These are phyloP conservation scores for Drosophila sp. DNA, from an alignment of 1,140 invertebrate genomes.

Conservation along the genomic window DNA sequence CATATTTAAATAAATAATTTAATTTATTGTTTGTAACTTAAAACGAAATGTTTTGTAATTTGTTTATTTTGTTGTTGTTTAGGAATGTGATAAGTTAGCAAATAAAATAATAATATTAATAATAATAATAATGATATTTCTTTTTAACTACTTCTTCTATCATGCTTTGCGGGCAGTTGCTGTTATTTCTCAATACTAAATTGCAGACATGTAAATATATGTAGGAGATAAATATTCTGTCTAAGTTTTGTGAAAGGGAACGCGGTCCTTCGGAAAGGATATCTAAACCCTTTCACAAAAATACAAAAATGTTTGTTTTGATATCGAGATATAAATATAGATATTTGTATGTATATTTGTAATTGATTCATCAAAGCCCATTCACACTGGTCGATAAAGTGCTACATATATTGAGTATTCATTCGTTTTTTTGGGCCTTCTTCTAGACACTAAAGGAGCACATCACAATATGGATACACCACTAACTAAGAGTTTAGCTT, in stretches of 20 bases:
- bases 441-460: constrained; percentile 57
- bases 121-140: constrained; percentile 34
- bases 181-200: constrained; percentile 39
- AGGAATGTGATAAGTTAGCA: constrained; percentile 70
- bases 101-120: constrained; percentile 42
- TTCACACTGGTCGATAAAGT: constrained; percentile 1
- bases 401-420: constrained; percentile 12
- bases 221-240: constrained; percentile 29
- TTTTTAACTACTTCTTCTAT: constrained; percentile 21
- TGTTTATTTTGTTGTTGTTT: constrained; percentile 26
- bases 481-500: constrained; percentile 48
- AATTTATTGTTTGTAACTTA: constrained; percentile 76
- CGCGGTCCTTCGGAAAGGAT: not conserved
- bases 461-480: constrained; percentile 78
- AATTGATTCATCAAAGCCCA: not conserved
- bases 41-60: constrained; percentile 55
- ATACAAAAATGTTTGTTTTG: not conserved
- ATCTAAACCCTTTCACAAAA: not conserved
- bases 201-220: constrained; percentile 20
- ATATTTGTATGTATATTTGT: not conserved
- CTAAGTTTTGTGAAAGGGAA: constrained; percentile 22
- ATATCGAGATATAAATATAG: constrained; percentile 3
- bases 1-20: constrained; percentile 77
- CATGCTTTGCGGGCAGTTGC: constrained; percentile 52
- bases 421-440: constrained; percentile 8